phyloP scores from a whole-genome alignment of 2,113 vertebrate genomes.

The Tapirus terrestris region DNA sequence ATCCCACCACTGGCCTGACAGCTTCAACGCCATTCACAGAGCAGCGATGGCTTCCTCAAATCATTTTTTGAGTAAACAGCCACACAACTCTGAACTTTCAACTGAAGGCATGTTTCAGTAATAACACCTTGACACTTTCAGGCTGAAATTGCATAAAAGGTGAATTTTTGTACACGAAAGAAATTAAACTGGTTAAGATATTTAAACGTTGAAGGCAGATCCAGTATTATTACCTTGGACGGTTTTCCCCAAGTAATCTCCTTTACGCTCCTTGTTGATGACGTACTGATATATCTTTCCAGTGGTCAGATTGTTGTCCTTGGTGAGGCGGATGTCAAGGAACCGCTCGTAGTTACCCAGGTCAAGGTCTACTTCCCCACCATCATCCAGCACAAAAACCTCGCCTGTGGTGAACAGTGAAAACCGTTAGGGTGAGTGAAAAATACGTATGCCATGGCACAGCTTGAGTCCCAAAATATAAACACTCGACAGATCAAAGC shows the following conservation, averaged over 20 bases:
- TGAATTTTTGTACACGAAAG: background rate
- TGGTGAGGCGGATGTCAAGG: slow-evolving; percentile 96
- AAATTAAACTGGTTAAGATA: slow-evolving; percentile 15
- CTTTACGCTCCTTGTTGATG: slow-evolving; percentile 97
- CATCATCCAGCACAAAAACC: slow-evolving; percentile 97
- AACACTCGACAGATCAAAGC: background rate
- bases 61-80: background rate
- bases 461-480: background rate
- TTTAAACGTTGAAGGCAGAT: background rate
- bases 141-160: background rate
- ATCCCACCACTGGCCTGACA: background rate
- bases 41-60: background rate
- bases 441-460: background rate
- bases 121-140: background rate
- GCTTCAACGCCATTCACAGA: background rate
- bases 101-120: background rate
- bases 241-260: slow-evolving; percentile 97
- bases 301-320: slow-evolving; percentile 98
- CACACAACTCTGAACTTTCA: background rate
- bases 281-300: slow-evolving; percentile 99
- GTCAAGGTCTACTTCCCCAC: slow-evolving; percentile 98
- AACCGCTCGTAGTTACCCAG: slow-evolving; percentile 98
- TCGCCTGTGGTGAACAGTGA: slow-evolving; percentile 88
- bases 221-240: slow-evolving; percentile 94
- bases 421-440: background rate